Base-by-base conservation (phyloP, 2,797 vertebrate species). In the Limosa lapponica region DNA sequence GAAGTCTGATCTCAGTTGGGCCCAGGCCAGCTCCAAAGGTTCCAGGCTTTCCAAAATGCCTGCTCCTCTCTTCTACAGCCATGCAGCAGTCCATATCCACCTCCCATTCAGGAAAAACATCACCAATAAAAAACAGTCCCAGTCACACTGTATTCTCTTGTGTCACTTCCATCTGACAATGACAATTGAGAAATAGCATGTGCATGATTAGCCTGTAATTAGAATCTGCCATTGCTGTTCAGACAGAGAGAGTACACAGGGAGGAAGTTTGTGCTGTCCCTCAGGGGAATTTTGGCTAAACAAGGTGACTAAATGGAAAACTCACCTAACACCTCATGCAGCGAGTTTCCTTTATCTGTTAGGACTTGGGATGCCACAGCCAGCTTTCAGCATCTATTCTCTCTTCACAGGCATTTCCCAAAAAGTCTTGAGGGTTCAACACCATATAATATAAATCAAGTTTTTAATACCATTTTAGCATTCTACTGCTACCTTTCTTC, bases 211-310 rank as follows among this genome's bases (percentile, higher is more conserved):
- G 11, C 10, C 37, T 73, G 28, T 32, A 58, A 49, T 70, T 52
- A 43, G n/a, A 44, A 62, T 34, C 39, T 91, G 14, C 3, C 22
- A 8, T 30, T 88, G 27, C 51, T 91, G 18, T 74, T 81, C 44
- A 46, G 44, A 62, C 22, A 82, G 17, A n/a, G 13, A 54, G 82
- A 41, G 11, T 39, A 23, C 25, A 27, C 37, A 59, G 15, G n/a
- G 13, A 74, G 11, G 36, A 89, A 81, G 22, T 36, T 58, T 72
- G 41, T 57, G 19, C 19, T 75, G 36, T 41, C 15, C 27, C 4
- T 78, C 23, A 30, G 7, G n/a, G 55, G 32, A 93, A 78, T 91
- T 86, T 71, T 37, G 11, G 41, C 55, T 90, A 61, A 52, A 79
- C 12, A 61, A 37, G 32, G 10, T 48, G 57, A 20, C 22, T 65